phyloP scores from a whole-genome alignment of 2,113 vertebrate genomes.

The Romanogobio albipinnatus region DNA sequence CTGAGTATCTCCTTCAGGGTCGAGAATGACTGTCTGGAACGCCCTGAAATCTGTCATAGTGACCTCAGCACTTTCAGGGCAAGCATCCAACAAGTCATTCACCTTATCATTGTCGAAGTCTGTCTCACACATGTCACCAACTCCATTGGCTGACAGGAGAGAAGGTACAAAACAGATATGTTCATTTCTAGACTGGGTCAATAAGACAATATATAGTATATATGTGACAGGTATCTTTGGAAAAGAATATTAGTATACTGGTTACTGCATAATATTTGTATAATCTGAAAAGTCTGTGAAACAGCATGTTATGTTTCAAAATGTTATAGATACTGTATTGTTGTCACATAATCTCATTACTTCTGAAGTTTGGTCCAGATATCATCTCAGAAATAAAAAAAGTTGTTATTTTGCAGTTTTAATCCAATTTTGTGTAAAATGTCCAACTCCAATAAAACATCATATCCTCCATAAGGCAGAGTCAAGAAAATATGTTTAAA shows the following conservation, averaged over 20 bases:
- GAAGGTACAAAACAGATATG: slow-evolving; percentile 35
- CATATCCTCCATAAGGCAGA: background rate
- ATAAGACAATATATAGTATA: background rate
- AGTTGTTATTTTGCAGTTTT: background rate
- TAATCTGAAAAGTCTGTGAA: background rate
- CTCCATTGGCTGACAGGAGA: slow-evolving; percentile 76
- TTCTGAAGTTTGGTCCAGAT: background rate
- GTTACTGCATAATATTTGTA: background rate
- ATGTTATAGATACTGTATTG: too few species aligned
- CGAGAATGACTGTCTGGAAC: slow-evolving; percentile 86
- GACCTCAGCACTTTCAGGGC: slow-evolving; percentile 87
- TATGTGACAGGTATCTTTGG: background rate
- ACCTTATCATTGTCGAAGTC: slow-evolving; percentile 89
- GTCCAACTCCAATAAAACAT: background rate
- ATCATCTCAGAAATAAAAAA: background rate
- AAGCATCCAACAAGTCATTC: slow-evolving; percentile 83
- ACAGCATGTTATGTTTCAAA: background rate
- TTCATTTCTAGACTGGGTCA: background rate
- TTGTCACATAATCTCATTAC: too few species aligned
- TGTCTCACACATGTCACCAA: slow-evolving; percentile 84
- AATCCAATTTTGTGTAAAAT: background rate
- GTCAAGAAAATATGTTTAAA: too few species aligned
- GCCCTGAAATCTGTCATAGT: slow-evolving; percentile 89
- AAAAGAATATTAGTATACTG: background rate
- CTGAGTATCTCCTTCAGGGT: slow-evolving; percentile 88